Evolutionary conservation across 2,113 vertebrate species (phyloP).

Genomic region (Urocitellus parryii): DNA sequence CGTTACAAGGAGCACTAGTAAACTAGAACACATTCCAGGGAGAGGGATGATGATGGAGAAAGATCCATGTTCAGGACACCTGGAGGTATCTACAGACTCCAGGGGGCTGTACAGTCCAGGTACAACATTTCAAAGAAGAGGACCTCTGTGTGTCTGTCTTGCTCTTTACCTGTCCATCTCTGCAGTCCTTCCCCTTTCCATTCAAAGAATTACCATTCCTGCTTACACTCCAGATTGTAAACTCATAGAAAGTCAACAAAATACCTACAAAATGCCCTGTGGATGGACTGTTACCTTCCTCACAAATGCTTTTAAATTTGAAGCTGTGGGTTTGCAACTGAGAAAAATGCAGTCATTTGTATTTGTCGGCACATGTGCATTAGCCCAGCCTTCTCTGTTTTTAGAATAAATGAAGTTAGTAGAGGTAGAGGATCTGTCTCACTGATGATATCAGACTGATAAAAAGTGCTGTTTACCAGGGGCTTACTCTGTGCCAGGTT

Average conservation of each 20-base stretch:
- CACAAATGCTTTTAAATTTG: background rate
- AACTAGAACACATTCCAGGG: background rate
- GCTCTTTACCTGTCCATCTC: background rate
- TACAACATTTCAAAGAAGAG: no score
- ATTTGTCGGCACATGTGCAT: background rate
- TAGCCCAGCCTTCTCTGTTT: background rate
- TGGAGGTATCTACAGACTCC: background rate
- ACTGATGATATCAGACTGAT: background rate
- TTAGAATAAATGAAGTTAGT: background rate
- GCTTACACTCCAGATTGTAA: background rate
- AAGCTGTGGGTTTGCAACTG: background rate
- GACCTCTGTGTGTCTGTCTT: background rate
- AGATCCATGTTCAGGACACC: rapidly evolving
- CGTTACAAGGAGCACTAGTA: background rate
- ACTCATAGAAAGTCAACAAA: background rate
- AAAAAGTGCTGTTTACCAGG: background rate
- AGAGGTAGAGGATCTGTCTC: background rate
- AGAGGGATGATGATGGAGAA: background rate
- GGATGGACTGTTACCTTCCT: background rate
- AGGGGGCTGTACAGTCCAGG: background rate
- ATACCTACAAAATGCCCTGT: background rate
- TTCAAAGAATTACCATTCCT: background rate
- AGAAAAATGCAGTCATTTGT: background rate
- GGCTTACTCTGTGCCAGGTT: background rate
- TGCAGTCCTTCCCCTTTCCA: background rate